Conservation (phyloP, 2,797 vertebrate genomes). For the Myotis daubentonii region DNA sequence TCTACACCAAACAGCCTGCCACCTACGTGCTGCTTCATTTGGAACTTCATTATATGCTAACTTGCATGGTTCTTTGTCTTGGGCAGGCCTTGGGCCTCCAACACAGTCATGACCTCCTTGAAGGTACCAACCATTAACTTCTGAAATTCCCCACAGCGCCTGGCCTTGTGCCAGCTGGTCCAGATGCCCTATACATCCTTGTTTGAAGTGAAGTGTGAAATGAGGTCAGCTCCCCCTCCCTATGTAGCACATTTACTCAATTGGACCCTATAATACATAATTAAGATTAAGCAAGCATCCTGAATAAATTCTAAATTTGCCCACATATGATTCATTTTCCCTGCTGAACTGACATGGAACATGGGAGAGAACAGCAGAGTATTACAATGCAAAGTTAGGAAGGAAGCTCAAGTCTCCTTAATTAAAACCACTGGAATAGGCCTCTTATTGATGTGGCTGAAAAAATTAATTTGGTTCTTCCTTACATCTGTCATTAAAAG, state of each 20-base stretch:
- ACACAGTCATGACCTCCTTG: constrained; percentile 16
- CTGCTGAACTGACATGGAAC: background rate
- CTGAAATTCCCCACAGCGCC: background rate
- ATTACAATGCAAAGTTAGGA: constrained; percentile 17
- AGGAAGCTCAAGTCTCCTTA: background rate
- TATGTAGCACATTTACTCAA: background rate
- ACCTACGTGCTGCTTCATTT: background rate
- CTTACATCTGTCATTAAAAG: constrained; percentile 8
- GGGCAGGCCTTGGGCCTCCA: background rate
- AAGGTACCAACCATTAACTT: background rate
- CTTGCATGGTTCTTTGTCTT: background rate
- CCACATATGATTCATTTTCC: background rate
- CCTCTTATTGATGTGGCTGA: background rate
- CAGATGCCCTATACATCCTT: background rate
- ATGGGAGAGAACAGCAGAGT: background rate
- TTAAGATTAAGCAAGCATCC: background rate
- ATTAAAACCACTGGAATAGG: background rate
- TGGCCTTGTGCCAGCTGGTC: background rate
- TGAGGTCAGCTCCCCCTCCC: background rate
- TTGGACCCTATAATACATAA: background rate
- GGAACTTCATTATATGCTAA: background rate
- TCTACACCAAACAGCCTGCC: background rate
- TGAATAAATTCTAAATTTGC: constrained; percentile 15
- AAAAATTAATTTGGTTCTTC: constrained; percentile 36
- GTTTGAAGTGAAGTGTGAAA: background rate